Evolutionary conservation across 2,797 vertebrate genomes (phyloP).

Genomic region (Sebastes taczanowskii): DNA sequence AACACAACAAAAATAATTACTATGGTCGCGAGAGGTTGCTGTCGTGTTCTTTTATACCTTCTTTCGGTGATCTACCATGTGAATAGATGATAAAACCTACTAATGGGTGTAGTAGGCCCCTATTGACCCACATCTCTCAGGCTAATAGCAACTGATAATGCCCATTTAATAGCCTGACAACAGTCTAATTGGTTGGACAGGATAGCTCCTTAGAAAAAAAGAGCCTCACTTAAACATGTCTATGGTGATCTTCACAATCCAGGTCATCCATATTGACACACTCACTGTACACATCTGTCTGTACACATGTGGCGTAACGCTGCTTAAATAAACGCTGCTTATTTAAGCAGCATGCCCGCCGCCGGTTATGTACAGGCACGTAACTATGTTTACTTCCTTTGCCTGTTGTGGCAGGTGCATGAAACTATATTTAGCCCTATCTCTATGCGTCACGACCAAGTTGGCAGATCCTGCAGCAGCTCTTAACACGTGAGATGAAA

Average conservation of each 20-base stretch:
- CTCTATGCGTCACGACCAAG: conserved; percentile 79
- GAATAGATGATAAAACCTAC: too few species aligned
- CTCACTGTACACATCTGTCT: conserved; percentile 1
- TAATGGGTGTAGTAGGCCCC: neutral
- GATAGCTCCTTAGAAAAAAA: neutral
- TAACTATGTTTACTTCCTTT: conserved; percentile 72
- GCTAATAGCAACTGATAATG: neutral
- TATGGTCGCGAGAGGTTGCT: too few species aligned
- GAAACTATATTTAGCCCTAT: conserved; percentile 82
- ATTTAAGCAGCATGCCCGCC: conserved; percentile 21
- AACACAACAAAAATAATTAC: too few species aligned
- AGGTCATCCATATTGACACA: neutral
- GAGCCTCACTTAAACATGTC: neutral
- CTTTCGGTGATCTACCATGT: too few species aligned
- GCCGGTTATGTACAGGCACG: conserved; percentile 41
- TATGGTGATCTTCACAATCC: neutral
- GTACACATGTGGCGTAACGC: conserved; percentile 1
- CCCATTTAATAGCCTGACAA: neutral
- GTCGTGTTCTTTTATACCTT: too few species aligned
- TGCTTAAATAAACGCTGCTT: neutral
- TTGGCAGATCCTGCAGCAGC: conserved; percentile 74
- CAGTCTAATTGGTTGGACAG: neutral
- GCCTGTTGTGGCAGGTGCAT: conserved; percentile 72
- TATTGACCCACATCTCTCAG: neutral
- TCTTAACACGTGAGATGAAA: conserved; percentile 48